phyloP scores from a whole-genome alignment of 2,888 invertebrate genomes.

The Caradrina clavipalpis region DNA sequence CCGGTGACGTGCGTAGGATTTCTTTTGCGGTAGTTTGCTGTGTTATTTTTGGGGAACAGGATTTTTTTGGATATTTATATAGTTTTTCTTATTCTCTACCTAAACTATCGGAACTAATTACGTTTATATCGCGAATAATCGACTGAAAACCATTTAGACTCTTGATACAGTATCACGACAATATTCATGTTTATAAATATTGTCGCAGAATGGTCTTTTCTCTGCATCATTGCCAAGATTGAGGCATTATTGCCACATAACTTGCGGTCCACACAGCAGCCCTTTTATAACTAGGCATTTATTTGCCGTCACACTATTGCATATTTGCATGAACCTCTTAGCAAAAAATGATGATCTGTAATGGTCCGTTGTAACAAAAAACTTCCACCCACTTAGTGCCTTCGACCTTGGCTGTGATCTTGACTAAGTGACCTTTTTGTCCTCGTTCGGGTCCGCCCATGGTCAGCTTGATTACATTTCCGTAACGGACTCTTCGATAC shows the following conservation, averaged over 20 bases:
- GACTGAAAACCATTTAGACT: not conserved
- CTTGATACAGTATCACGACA: not conserved
- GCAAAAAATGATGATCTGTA: slow-evolving; percentile 26
- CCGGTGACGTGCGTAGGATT: not conserved
- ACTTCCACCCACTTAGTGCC: slow-evolving; percentile 4
- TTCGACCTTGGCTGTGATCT: slow-evolving; percentile 38
- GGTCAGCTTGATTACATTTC: slow-evolving; percentile 55
- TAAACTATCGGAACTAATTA: not conserved
- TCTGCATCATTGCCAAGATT: not conserved
- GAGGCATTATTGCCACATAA: not conserved
- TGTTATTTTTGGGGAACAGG: no score
- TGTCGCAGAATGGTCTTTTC: not conserved
- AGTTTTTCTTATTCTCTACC: not conserved
- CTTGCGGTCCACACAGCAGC: no score
- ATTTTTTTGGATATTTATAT: no score
- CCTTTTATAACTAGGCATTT: not conserved
- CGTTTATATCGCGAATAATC: not conserved
- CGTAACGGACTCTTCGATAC: slow-evolving; percentile 41
- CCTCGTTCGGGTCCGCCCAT: slow-evolving; percentile 19
- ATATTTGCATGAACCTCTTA: slow-evolving; percentile 2
- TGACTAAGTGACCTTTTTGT: slow-evolving; percentile 58
- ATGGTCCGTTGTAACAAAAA: slow-evolving; percentile 37
- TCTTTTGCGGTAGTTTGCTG: not conserved
- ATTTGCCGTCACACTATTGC: slow-evolving; percentile 6
- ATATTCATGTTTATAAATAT: not conserved